A percentile compares a stretch with the other conserved stretches of the same genome.
Conservation (phyloP, 2,888 invertebrate genomes). For the Ctena decussata region DNA sequence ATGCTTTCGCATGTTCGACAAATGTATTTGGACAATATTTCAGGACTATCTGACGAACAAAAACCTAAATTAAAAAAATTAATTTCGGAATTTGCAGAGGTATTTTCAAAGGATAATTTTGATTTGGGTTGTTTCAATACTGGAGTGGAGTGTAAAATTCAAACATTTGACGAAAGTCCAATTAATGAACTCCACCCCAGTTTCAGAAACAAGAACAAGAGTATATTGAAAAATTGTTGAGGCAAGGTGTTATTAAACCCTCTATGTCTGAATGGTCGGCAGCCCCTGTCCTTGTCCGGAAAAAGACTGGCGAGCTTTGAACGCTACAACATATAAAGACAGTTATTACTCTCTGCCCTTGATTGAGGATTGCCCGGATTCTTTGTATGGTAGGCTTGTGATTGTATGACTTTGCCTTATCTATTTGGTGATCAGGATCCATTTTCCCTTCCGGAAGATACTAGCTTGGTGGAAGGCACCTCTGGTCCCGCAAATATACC, state of each 20-base stretch:
- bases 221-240: neutral
- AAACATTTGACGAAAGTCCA: neutral
- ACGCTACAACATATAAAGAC: too few species aligned
- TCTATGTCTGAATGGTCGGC: neutral
- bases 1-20: neutral
- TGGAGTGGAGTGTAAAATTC: conserved; percentile 9
- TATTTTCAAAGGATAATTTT: neutral
- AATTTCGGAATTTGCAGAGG: neutral
- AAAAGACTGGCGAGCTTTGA: neutral
- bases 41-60: neutral
- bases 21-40: neutral
- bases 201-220: conserved; percentile 1
- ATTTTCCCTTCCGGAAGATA: too few species aligned
- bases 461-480: too few species aligned
- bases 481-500: too few species aligned
- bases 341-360: too few species aligned
- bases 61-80: too few species aligned
- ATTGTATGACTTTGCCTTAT: too few species aligned
- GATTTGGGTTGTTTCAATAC: neutral
- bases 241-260: conserved; percentile 3
- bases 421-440: too few species aligned
- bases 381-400: too few species aligned
- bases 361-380: too few species aligned
- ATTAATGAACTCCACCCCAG: neutral
- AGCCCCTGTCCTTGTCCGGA: neutral